Evolutionary conservation across 2,888 invertebrate species (phyloP).

Genomic region (Biston stratarius): DNA sequence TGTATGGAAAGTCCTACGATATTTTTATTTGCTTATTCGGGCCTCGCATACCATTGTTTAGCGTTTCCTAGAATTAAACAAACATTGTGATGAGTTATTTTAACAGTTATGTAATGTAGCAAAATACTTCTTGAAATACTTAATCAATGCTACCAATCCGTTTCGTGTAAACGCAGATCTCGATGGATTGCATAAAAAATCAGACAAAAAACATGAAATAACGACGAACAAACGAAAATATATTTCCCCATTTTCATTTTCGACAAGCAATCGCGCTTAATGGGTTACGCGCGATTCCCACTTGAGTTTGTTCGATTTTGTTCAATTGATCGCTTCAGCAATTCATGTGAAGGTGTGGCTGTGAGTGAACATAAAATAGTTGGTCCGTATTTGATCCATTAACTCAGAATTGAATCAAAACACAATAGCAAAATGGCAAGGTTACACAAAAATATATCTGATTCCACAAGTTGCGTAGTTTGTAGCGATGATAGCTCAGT

Average conservation of each 20-base stretch:
- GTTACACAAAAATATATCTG: not conserved
- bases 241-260: constrained; percentile 82
- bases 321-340: constrained; percentile 74
- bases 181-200: constrained; percentile 77
- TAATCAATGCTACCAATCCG: constrained; percentile 79
- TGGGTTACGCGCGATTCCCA: constrained; percentile 80
- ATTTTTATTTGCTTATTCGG: too few species aligned
- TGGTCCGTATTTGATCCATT: constrained; percentile 5
- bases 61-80: too few species aligned
- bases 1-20: too few species aligned
- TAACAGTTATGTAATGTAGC: not conserved
- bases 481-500: too few species aligned
- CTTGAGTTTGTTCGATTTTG: constrained; percentile 81
- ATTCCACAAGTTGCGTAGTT: not conserved
- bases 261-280: constrained; percentile 83
- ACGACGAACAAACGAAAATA: constrained; percentile 77
- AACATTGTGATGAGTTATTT: too few species aligned
- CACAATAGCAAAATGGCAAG: not conserved
- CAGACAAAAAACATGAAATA: constrained; percentile 73
- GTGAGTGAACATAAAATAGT: constrained; percentile 45
- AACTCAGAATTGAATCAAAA: not conserved
- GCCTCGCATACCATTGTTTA: too few species aligned
- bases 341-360: constrained; percentile 65
- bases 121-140: constrained; percentile 44
- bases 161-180: constrained; percentile 75